Evolutionary conservation across 2,888 invertebrate genomes (phyloP).

Genomic region (Serrognathus titanus): DNA sequence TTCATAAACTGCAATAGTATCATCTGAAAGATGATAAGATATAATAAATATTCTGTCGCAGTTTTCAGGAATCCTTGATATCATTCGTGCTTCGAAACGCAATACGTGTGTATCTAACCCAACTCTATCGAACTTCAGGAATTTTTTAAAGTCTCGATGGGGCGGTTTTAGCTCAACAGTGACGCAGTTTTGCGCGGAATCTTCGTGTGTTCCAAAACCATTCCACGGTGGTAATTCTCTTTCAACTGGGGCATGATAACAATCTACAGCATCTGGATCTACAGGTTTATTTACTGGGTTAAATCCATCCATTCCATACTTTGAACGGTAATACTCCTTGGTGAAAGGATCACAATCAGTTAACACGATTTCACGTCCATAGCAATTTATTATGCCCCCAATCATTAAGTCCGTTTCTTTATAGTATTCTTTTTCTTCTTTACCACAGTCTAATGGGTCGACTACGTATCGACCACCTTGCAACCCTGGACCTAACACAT

Average conservation of each 20-base stretch:
- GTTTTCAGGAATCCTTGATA: conserved; percentile 67
- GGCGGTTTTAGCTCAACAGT: conserved; percentile 77
- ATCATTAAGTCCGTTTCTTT: conserved; percentile 75
- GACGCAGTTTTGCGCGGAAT: conserved; percentile 83
- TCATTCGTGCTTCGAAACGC: conserved; percentile 74
- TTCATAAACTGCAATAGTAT: conserved; percentile 81
- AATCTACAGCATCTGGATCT: conserved; percentile 19
- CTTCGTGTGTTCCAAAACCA: conserved; percentile 85
- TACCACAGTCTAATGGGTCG: conserved; percentile 58
- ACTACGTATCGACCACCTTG: conserved; percentile 55
- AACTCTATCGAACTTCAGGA: conserved; percentile 71
- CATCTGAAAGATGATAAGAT: conserved; percentile 76
- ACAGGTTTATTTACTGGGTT: conserved; percentile 56
- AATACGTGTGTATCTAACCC: conserved; percentile 74
- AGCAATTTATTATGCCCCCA: conserved; percentile 77
- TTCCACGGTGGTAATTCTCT: conserved; percentile 80
- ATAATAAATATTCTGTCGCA: conserved; percentile 72
- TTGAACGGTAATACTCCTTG: conserved; percentile 68
- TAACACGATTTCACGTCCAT: conserved; percentile 74
- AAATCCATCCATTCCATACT: conserved; percentile 59
- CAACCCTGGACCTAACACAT: conserved; percentile 59
- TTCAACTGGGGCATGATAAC: conserved; percentile 36
- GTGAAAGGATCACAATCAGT: conserved; percentile 85
- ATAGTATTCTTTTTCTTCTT: conserved; percentile 53
- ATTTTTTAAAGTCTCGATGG: conserved; percentile 74